These are phyloP conservation scores for Villa cingulata DNA, from an alignment of 2,888 invertebrate genomes.

Conservation along the genomic window DNA sequence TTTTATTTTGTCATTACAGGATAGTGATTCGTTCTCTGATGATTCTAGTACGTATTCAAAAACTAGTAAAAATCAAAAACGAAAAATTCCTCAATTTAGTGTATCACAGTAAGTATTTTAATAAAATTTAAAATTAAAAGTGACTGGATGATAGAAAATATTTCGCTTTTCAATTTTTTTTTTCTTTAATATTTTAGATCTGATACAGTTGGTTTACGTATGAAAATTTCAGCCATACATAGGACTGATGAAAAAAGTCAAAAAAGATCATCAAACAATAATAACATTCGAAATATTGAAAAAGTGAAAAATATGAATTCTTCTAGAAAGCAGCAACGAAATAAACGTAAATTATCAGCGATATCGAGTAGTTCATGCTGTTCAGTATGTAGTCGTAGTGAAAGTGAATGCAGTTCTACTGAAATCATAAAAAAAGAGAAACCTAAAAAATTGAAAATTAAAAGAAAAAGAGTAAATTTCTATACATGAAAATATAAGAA, in stretches of 20 bases:
- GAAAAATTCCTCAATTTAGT: slow-evolving; percentile 14
- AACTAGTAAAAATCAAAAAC: not conserved
- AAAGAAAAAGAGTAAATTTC: slow-evolving; percentile 25
- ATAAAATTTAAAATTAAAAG: not conserved
- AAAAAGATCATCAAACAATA: slow-evolving; percentile 15
- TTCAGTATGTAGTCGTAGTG: slow-evolving; percentile 13
- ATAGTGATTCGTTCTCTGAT: slow-evolving; percentile 8
- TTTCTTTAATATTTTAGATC: slow-evolving; percentile 20
- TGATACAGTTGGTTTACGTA: slow-evolving; percentile 32
- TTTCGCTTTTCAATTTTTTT: not conserved
- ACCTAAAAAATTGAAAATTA: slow-evolving; percentile 28
- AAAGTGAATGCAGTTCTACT: slow-evolving; percentile 16
- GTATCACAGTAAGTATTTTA: slow-evolving; percentile 12
- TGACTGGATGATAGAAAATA: not conserved
- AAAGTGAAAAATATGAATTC: not conserved
- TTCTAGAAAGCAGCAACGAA: not conserved
- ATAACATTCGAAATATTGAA: slow-evolving; percentile 3
- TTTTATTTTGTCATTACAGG: slow-evolving; percentile 1
- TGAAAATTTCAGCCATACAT: slow-evolving; percentile 35
- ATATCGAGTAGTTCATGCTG: slow-evolving; percentile 14
- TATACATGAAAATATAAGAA: not conserved
- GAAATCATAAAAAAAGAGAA: slow-evolving; percentile 12
- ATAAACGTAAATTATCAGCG: slow-evolving; percentile 11
- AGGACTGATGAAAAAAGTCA: slow-evolving; percentile 8
- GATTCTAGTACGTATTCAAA: slow-evolving; percentile 7